Base-by-base conservation (phyloP, 2,888 invertebrate species). In the Stictocephala bisonia region DNA sequence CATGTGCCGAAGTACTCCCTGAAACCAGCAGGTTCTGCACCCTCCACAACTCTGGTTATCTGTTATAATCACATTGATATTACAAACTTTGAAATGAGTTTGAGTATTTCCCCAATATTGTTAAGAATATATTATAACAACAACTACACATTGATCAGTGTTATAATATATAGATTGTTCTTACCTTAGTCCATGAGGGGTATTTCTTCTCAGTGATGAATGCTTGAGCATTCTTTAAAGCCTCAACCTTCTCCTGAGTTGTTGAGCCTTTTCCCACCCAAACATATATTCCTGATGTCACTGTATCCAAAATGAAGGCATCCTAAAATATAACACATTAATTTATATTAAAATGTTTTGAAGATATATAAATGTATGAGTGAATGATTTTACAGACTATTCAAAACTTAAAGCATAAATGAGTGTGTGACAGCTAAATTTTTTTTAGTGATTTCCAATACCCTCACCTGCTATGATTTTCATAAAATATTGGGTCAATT, bases 1-100 rank as follows among this genome's bases (percentile, higher is more conserved):
- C 95, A 95, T 0, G 90, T 89, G 1, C 87, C 83, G 85, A 96
- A 96, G 85, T 94, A 96, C 81, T 96, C 95, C 79, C 94, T 94
- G 85, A 97, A 97, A 6, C 91, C 88, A 0, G 93, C 90, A 0
- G 96, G 91, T 83, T 97, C 97, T 0, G 91, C 93, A 20, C 90
- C 90, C 81, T 96, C 94, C 0, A 94, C 90, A 13, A 96, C 88
- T 78, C 91, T 88, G 79, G 89, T 88, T 0, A 91, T 88, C 86
- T 90, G 84, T 0, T 74, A 64, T 60, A 76, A 75, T 9, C 18
- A 70, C 3, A 44, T n/a, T n/a, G n/a, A n/a, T n/a, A n/a, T n/a
- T n/a, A n/a, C n/a, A n/a, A n/a, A n/a, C n/a, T n/a, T n/a, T n/a
- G n/a, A n/a, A n/a, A n/a, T n/a, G n/a, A n/a, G n/a, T n/a, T n/a